A percentile compares a stretch with the other conserved stretches of the same genome.
Evolutionary conservation across 2,113 vertebrate genomes (phyloP).

Genomic region (Prietella phreatophila): DNA sequence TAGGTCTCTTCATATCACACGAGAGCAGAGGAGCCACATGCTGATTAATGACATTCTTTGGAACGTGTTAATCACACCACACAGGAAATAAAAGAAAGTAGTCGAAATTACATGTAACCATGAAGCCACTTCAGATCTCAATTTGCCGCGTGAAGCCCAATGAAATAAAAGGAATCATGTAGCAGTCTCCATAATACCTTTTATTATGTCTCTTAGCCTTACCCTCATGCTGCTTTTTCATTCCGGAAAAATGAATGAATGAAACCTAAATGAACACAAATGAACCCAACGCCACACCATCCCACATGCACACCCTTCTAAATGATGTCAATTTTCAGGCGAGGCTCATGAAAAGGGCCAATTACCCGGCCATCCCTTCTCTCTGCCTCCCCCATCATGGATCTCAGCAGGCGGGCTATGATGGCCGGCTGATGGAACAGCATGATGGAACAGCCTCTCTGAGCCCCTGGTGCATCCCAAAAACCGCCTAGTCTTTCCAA

Average conservation of each 20-base stretch:
- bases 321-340: conserved; percentile 53
- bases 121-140: not conserved
- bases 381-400: conserved; percentile 48
- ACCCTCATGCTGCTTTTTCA: conserved; percentile 38
- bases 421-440: conserved; percentile 44
- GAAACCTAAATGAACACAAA: conserved; percentile 45
- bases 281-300: conserved; percentile 34
- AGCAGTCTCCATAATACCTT: conserved; percentile 50
- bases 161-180: conserved; percentile 43
- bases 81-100: not conserved
- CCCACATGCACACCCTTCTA: conserved; percentile 21
- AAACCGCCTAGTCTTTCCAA: conserved; percentile 37
- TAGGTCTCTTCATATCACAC: not conserved
- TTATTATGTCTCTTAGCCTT: conserved; percentile 47
- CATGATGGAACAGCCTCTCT: conserved; percentile 46
- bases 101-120: not conserved
- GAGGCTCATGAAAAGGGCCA: conserved; percentile 52
- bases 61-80: not conserved
- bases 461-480: conserved; percentile 42
- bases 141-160: conserved; percentile 19
- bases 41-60: not conserved
- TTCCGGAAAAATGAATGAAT: conserved; percentile 45
- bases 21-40: not conserved
- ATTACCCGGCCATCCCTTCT: conserved; percentile 44
- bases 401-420: conserved; percentile 47